Base-by-base conservation (phyloP, 1,140 invertebrate genomes). In the Halyomorpha halys region DNA sequence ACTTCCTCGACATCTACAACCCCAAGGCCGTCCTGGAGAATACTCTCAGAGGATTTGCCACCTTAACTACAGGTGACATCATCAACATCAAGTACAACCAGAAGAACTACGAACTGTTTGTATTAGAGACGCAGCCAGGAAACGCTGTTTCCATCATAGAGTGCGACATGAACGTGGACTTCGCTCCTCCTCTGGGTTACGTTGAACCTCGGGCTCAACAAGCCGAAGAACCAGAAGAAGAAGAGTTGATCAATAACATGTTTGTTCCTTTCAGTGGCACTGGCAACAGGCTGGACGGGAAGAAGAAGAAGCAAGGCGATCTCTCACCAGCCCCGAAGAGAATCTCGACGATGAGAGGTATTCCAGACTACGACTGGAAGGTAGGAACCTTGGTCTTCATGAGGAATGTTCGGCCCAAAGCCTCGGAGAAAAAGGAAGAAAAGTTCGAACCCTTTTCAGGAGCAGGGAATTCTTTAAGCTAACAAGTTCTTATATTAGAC, bases 141-240 rank as follows among this genome's bases (percentile, higher is more conserved):
- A 82, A 86, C 73, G 97, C 97, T 15, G 95, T 99, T 18, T 93
- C 16, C 30, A 60, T 60, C 30, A 61, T 99, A 70, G 97, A 99
- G 78, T 99, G 97, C 80, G 97, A 99, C 78, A 98, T 99, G 94
- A 98, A 99, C 79, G 95, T 97, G 1, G 95, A 98, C 71, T 98
- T 98, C 80, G 94, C 92, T 18, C 83, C 94, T 19, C 94, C 95
- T 2, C 86, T 97, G 23, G 95, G 93, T 1, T 98, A 97, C 73
- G 78, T 82, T 3, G 61, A 62, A 16, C 25, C 53, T 3, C 4
- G 16, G 3, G 30, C 49, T 0, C 4, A 0, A 4, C 4, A 27
- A 3, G 27, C 30, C 0, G 16, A 13, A 14, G 21, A 30, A 3
- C 21, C 47, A 6, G 16, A 11, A 8, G 18, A 60, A 14, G 27